Percentiles rank a stretch among this genome's conserved stretches.
phyloP scores from a whole-genome alignment of 2,797 vertebrate species.

The Syngnathus acus region DNA sequence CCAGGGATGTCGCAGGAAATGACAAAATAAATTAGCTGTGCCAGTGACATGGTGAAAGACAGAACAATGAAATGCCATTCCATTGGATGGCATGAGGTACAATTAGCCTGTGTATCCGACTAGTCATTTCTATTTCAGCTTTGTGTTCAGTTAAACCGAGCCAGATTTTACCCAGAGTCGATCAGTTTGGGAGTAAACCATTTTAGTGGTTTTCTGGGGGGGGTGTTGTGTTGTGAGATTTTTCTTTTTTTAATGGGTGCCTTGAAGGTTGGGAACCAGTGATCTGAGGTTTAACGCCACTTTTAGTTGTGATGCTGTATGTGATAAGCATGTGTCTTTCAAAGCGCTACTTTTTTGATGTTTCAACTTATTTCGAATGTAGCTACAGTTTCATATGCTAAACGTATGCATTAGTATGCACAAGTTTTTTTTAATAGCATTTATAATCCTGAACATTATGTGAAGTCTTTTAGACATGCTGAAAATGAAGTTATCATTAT shows the following conservation, averaged over 20 bases:
- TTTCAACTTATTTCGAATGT: not conserved
- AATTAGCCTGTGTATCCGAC: too few species aligned
- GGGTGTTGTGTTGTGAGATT: too few species aligned
- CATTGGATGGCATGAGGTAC: too few species aligned
- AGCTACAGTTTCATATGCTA: constrained; percentile 6
- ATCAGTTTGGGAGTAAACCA: too few species aligned
- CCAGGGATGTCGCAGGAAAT: too few species aligned
- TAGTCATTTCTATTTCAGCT: too few species aligned
- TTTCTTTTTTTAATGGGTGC: not conserved
- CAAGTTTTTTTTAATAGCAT: constrained; percentile 22
- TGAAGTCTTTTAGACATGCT: not conserved
- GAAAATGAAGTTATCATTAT: not conserved
- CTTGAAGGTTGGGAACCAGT: not conserved
- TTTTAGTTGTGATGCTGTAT: constrained; percentile 1
- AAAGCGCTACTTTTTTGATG: constrained; percentile 8
- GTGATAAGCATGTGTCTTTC: constrained; percentile 7
- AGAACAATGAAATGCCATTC: too few species aligned
- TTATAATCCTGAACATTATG: constrained; percentile 13
- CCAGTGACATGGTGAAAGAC: too few species aligned
- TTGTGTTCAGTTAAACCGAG: too few species aligned
- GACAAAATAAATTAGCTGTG: too few species aligned
- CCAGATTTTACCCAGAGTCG: too few species aligned
- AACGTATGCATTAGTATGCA: constrained; percentile 13
- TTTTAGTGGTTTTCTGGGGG: too few species aligned
- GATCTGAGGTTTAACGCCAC: not conserved